These are phyloP conservation scores for Plebejus anna DNA, from an alignment of 2,888 invertebrate genomes.

Conservation along the genomic window DNA sequence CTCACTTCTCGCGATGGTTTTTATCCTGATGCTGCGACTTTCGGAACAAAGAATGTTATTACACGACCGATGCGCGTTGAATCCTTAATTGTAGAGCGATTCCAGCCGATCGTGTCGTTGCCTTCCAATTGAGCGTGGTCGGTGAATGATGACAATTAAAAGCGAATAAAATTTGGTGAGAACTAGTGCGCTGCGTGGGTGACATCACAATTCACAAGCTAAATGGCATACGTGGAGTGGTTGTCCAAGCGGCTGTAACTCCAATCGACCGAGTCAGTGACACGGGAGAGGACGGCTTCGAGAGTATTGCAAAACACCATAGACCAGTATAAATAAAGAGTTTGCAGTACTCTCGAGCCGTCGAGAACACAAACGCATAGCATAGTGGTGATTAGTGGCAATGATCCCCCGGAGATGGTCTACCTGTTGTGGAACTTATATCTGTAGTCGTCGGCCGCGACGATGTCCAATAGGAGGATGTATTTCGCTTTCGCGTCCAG, in stretches of 20 bases:
- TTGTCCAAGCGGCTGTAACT: conserved; percentile 56
- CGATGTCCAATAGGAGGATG: conserved; percentile 98
- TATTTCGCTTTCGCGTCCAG: conserved; percentile 99
- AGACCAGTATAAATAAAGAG: not conserved
- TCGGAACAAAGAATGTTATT: conserved; percentile 78
- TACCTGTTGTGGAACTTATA: conserved; percentile 98
- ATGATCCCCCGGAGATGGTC: conserved; percentile 45
- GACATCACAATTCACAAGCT: conserved; percentile 77
- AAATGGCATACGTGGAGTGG: conserved; percentile 63
- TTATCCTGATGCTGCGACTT: conserved; percentile 70
- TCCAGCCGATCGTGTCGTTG: conserved; percentile 65
- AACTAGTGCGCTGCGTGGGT: conserved; percentile 72
- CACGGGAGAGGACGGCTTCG: conserved; percentile 19
- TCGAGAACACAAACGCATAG: conserved; percentile 17
- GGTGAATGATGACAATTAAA: conserved; percentile 74
- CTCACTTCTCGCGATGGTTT: conserved; percentile 66
- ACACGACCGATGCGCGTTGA: conserved; percentile 73
- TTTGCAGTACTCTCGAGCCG: conserved; percentile 29
- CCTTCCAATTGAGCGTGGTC: conserved; percentile 72
- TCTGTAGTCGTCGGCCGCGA: conserved; percentile 99
- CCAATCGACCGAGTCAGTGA: conserved; percentile 54
- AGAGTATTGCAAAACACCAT: conserved; percentile 25
- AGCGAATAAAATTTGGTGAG: conserved; percentile 62
- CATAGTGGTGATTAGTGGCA: conserved; percentile 37
- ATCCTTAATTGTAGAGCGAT: conserved; percentile 70